Conservation (phyloP, 2,888 invertebrate species). For the Melikaiella ostensackeni region DNA sequence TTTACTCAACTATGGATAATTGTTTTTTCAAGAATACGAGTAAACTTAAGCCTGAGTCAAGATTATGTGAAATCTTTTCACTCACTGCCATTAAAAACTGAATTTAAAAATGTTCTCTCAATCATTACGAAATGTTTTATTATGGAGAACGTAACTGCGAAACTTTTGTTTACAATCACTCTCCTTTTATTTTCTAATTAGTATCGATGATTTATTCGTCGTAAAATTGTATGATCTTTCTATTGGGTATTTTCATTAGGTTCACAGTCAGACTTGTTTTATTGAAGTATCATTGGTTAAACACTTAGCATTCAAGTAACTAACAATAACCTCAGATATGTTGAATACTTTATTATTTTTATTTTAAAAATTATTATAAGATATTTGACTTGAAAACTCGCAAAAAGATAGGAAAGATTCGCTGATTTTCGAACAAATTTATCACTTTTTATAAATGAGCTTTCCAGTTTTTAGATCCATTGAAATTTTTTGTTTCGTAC, state of each 20-base stretch:
- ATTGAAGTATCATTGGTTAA: background rate
- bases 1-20: slow-evolving; percentile 7
- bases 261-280: background rate
- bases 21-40: background rate
- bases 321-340: background rate
- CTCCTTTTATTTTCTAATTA: background rate
- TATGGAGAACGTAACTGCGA: background rate
- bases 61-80: background rate
- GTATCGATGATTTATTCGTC: background rate
- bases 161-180: background rate
- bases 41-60: background rate
- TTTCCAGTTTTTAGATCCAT: too few relatives aligned
- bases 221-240: slow-evolving; percentile 4
- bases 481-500: too few relatives aligned
- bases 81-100: background rate
- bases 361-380: too few relatives aligned
- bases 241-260: background rate
- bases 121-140: background rate
- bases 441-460: too few relatives aligned
- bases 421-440: too few relatives aligned
- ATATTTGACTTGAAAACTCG: too few relatives aligned
- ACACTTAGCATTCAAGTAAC: background rate
- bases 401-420: too few relatives aligned
- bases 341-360: too few relatives aligned
- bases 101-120: background rate